Conservation (phyloP, 2,113 vertebrate genomes). For the Oceanites oceanicus region DNA sequence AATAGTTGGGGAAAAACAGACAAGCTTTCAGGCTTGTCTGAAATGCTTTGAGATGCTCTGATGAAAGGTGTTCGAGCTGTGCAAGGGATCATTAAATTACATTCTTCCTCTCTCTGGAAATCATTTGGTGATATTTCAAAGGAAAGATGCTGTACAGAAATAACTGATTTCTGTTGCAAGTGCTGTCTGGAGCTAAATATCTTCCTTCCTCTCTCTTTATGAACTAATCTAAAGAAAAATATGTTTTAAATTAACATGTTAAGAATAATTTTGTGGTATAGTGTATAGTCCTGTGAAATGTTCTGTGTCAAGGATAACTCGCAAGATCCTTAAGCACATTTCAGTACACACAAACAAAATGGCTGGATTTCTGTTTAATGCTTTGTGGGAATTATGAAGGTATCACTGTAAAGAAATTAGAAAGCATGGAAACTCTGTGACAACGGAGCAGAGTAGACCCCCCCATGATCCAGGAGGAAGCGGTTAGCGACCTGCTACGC, state of each 20-base stretch:
- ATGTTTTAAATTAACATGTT: constrained; percentile 60
- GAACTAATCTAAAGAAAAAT: constrained; percentile 48
- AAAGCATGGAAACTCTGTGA: not conserved
- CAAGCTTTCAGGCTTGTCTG: constrained; percentile 60
- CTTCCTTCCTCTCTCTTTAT: constrained; percentile 57
- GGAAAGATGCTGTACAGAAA: constrained; percentile 44
- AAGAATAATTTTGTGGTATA: constrained; percentile 17
- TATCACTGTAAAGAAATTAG: not conserved
- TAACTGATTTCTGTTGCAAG: constrained; percentile 50
- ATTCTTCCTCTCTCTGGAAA: constrained; percentile 63
- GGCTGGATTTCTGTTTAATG: not conserved
- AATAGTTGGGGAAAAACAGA: constrained; percentile 48
- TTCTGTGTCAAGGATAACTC: not conserved
- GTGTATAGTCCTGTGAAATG: not conserved
- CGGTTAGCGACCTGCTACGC: too few relatives aligned
- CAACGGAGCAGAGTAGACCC: too few relatives aligned
- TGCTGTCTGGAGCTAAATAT: constrained; percentile 53
- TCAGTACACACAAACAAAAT: not conserved
- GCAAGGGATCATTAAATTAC: constrained; percentile 66
- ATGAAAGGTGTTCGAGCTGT: constrained; percentile 61
- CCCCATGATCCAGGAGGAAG: too few relatives aligned
- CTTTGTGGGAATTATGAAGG: not conserved
- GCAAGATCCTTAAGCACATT: not conserved
- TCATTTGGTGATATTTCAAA: constrained; percentile 64
- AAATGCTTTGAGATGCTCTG: constrained; percentile 56